Conservation (phyloP, 2,888 invertebrate genomes). For the Agrotis puta region DNA sequence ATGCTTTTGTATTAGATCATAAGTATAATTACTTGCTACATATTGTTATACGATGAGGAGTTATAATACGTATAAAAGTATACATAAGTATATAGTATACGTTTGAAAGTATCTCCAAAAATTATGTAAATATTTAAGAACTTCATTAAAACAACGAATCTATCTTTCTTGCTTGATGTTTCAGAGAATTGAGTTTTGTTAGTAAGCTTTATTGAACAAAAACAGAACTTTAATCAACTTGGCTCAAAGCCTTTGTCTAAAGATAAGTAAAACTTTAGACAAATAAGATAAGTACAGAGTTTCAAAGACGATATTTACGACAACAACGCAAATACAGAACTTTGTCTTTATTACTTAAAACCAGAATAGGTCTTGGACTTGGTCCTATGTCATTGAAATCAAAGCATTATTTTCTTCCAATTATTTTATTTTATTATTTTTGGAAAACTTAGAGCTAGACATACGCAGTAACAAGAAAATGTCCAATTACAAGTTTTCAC, state of each 20-base stretch:
- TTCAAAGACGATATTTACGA: not conserved
- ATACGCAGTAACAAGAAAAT: no score
- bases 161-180: not conserved
- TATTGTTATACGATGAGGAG: not conserved
- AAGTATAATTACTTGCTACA: no score
- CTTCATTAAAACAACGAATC: not conserved
- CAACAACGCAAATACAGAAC: not conserved
- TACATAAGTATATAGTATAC: no score
- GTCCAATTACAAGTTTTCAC: no score
- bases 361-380: not conserved
- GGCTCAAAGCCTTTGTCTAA: constrained; percentile 4
- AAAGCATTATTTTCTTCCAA: no score
- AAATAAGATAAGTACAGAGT: not conserved
- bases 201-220: not conserved
- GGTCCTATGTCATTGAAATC: no score
- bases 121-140: not conserved
- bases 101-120: not conserved
- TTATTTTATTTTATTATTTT: no score
- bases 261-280: not conserved
- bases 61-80: no score
- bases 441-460: no score
- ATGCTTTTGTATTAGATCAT: no score
- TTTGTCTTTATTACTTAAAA: not conserved
- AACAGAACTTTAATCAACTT: not conserved
- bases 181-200: not conserved